phyloP scores from a whole-genome alignment of 2,113 vertebrate genomes.

The Paramisgurnus dabryanus region DNA sequence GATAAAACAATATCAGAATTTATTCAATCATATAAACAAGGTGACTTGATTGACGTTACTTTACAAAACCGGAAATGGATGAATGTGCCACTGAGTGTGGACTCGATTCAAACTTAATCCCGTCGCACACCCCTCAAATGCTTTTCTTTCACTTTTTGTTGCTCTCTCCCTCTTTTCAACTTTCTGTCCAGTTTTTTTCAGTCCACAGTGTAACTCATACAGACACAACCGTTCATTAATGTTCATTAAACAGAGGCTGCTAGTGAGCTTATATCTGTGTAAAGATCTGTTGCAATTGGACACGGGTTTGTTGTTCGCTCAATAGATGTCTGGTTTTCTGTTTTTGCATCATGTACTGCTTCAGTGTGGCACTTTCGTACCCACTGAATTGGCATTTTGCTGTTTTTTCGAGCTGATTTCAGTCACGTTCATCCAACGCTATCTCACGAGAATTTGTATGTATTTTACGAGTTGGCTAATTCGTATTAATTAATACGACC shows the following conservation, averaged over 20 bases:
- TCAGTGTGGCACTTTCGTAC: neutral
- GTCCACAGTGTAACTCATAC: conserved; percentile 76
- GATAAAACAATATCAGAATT: too few species aligned
- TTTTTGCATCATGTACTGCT: conserved; percentile 1
- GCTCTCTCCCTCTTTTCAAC: conserved; percentile 60
- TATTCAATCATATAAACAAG: conserved; percentile 58
- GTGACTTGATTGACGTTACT: conserved; percentile 84
- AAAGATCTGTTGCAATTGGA: conserved; percentile 71
- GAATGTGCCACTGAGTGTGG: conserved; percentile 75
- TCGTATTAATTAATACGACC: too few species aligned
- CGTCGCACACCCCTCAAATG: conserved; percentile 65
- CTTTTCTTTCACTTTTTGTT: conserved; percentile 16
- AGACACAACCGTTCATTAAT: conserved; percentile 77
- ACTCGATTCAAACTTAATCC: conserved; percentile 84
- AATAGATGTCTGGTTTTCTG: conserved; percentile 14
- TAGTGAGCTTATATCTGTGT: conserved; percentile 73
- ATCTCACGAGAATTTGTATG: too few species aligned
- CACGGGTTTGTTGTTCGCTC: conserved; percentile 47
- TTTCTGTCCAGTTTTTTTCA: conserved; percentile 62
- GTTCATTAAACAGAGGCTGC: conserved; percentile 73
- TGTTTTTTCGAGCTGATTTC: too few species aligned
- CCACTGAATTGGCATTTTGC: too few species aligned
- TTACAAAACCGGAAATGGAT: conserved; percentile 83
- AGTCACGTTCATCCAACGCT: too few species aligned
- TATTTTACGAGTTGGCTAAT: too few species aligned